phyloP scores from a whole-genome alignment of 2,888 invertebrate genomes.

The Diadegma fenestrale region DNA sequence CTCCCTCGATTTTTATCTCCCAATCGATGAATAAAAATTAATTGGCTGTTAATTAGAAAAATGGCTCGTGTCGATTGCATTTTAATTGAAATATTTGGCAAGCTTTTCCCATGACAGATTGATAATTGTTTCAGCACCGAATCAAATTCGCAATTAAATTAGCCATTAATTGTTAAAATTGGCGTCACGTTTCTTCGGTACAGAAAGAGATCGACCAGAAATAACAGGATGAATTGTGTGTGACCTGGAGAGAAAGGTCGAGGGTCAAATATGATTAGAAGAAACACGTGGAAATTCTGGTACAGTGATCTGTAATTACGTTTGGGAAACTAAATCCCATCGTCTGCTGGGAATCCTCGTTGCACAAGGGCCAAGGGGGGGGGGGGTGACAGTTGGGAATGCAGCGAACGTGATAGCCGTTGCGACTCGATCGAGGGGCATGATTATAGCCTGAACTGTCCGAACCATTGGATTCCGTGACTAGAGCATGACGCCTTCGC shows the following conservation, averaged over 20 bases:
- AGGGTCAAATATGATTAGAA: constrained; percentile 30
- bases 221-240: not conserved
- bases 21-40: not conserved
- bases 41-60: not conserved
- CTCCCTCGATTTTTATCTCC: not conserved
- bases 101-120: not conserved
- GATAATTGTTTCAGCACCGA: not conserved
- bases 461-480: constrained; percentile 56
- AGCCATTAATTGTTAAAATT: not conserved
- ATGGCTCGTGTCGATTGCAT: not conserved
- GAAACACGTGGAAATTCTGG: constrained; percentile 52
- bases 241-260: constrained; percentile 25
- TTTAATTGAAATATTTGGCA: not conserved
- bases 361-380: not conserved
- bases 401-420: constrained; percentile 54
- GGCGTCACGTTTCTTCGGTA: constrained; percentile 15
- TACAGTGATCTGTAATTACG: constrained; percentile 57
- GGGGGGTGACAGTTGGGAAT: constrained; percentile 53
- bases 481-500: constrained; percentile 46
- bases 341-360: not conserved
- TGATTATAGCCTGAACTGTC: constrained; percentile 62
- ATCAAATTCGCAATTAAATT: constrained; percentile 1
- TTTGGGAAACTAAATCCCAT: constrained; percentile 55
- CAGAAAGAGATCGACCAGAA: constrained; percentile 1
- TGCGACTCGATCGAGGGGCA: constrained; percentile 59